Base-by-base conservation (phyloP, 92 coral and sea anemone species). In the Hydrozoanthus gracilis region DNA sequence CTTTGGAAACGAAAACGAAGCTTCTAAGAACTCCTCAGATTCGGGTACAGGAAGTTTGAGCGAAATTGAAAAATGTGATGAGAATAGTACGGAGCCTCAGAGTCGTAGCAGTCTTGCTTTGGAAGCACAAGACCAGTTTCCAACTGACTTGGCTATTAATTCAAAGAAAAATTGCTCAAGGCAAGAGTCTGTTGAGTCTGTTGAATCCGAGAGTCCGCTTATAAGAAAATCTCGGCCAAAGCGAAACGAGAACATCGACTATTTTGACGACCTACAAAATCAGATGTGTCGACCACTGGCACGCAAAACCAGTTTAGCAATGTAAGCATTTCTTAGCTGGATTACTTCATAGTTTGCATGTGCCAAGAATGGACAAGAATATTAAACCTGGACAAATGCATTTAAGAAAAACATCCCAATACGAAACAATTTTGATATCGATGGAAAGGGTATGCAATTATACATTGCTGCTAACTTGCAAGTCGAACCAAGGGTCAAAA, bases 201-300 rank as follows among this genome's bases (percentile, higher is more conserved):
- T 80, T 49, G 85, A 74, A 11, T 80, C 85, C 15, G 73, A 80
- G 51, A 54, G 73, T 20, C 75, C 85, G 1, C 44, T 80, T 9
- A 4, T 80, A 9, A 80, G 8, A 6, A 80, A 65, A 50, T 52
- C 69, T 14, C 16, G 82, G 50, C 20, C 73, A 0, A 65, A 65
- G 73, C 54, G 45, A 64, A 66, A 18, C 10, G 39, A 18, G 3
- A 56, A 51, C 47, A 67, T 66, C 0, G 85, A 80, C 20, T 80
- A 80, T 35, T 80, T 80, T 67, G 85, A 80, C 15, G 18, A 80
- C 17, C 69, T 80, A 3, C 85, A 80, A 47, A 80, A 80, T 49
- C 85, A 80, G 51, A 80, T 80, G 85, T 80, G 85, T 51, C 51
- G 85, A 15, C 85, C 85, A 3, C 56, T 80, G 8, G 51, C 74